Base-by-base conservation (phyloP, 1,140 invertebrate species). In the Homalodisca vitripennis region DNA sequence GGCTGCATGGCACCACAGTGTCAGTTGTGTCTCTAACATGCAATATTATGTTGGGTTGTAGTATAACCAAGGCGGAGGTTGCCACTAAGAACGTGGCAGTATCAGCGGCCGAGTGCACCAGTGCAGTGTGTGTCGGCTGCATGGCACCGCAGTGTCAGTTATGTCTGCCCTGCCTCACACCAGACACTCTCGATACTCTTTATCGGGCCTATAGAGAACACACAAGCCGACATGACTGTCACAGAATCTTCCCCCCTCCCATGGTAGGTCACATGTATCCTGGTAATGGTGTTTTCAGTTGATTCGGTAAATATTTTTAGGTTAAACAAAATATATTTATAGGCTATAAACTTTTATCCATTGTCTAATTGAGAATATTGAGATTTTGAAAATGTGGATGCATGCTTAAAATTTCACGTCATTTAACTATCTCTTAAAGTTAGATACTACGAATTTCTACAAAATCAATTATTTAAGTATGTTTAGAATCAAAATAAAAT, bases 71-170 rank as follows among this genome's bases (percentile, higher is more conserved):
- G 68, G 92, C 93, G 86, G 80, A 89, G 71, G 87, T 92, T 6
- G 84, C 91, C 0, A 84, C 88, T 31, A 93, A 92, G 79, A 94
- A 96, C 78, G 80, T 97, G 60, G 84, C 87, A 0, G 91, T 94
- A 0, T 87, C 87, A 74, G 85, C 91, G 0, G 85, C 91, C 48
- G 78, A 87, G 69, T 97, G 95, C 77, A 74, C 78, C 26, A 82
- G 77, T 55, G 77, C 81, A 14, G 72, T 88, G 75, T 84, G 85
- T 57, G 81, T 85, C 2, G 84, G 85, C 29, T 94, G 92, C 76
- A 80, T 84, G 66, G 80, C 82, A 30, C 75, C 82, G 6, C 81
- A 89, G n/a, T 98, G 95, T 77, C 82, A 84, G 62, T 77, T 96
- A 0, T 98, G 96, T 77, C 84, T 83, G 67, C 85, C 86, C 0